Conservation (phyloP, 2,888 invertebrate genomes). For the Gortyna flavago region DNA sequence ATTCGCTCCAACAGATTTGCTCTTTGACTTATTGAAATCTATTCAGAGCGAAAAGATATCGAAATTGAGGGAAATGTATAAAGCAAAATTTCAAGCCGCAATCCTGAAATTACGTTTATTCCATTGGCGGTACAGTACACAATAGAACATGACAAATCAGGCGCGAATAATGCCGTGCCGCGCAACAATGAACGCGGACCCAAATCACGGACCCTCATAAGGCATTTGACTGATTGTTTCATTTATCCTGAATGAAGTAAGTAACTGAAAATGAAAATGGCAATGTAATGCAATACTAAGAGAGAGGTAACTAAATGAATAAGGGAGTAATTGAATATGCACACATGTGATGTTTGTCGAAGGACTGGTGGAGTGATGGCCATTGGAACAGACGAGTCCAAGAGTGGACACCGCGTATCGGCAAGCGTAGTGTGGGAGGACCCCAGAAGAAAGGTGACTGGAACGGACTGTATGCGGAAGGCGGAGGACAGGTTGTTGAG, state of each 20-base stretch:
- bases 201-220: constrained; percentile 62
- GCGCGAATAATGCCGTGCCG: constrained; percentile 55
- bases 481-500: too few relatives aligned
- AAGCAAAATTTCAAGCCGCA: background rate
- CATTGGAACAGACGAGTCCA: too few relatives aligned
- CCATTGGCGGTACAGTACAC: constrained; percentile 26
- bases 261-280: constrained; percentile 34
- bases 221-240: constrained; percentile 65
- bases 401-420: too few relatives aligned
- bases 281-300: background rate
- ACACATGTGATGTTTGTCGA: too few relatives aligned
- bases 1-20: background rate
- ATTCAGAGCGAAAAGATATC: constrained; percentile 15
- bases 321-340: background rate
- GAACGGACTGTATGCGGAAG: too few relatives aligned
- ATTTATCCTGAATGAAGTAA: constrained; percentile 53
- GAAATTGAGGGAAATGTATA: constrained; percentile 30
- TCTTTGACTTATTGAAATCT: constrained; percentile 3
- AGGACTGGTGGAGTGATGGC: too few relatives aligned
- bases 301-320: background rate
- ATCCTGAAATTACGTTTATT: constrained; percentile 27
- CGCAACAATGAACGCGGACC: constrained; percentile 55
- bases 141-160: constrained; percentile 57
- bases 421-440: too few relatives aligned
- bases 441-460: too few relatives aligned